Evolutionary conservation across 2,797 vertebrate species (phyloP).

Genomic region (Borostomias antarcticus): DNA sequence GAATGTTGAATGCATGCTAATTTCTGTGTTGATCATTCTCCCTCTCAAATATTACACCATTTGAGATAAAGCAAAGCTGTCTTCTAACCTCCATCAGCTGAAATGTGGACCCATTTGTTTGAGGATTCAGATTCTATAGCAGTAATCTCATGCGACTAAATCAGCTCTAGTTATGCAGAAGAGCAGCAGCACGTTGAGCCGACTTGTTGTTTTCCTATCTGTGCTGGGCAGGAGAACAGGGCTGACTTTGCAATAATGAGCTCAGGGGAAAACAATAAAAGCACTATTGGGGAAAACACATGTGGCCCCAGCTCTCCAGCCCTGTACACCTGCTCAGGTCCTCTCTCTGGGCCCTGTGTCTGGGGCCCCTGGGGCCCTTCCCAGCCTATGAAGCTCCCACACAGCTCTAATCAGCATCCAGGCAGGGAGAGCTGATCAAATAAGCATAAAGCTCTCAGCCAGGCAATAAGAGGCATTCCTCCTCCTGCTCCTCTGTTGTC

Average conservation of each 20-base stretch:
- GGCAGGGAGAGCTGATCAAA: conserved; percentile 12
- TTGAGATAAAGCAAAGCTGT: conserved; percentile 25
- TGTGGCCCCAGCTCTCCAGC: conserved; percentile 45
- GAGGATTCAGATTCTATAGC: conserved; percentile 30
- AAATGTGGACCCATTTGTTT: conserved; percentile 47
- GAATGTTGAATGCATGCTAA: conserved; percentile 37
- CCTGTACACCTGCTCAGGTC: conserved; percentile 31
- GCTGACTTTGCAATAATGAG: conserved; percentile 45
- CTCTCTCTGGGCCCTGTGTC: conserved; percentile 6
- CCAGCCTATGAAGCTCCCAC: conserved; percentile 31
- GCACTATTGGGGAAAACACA: conserved; percentile 49
- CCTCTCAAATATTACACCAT: conserved; percentile 27
- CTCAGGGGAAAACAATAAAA: conserved; percentile 39
- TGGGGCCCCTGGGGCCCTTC: conserved; percentile 26
- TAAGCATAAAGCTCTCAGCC: conserved; percentile 13
- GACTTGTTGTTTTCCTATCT: conserved; percentile 20
- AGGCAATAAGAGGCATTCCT: conserved; percentile 24
- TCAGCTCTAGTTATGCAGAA: conserved; percentile 24
- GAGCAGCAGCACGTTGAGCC: conserved; percentile 8
- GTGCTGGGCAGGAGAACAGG: background rate
- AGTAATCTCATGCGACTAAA: conserved; percentile 42
- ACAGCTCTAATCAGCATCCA: conserved; percentile 28
- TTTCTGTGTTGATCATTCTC: conserved; percentile 32
- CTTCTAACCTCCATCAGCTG: conserved; percentile 22
- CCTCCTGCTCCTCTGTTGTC: background rate